Evolutionary conservation across 2,113 vertebrate genomes (phyloP).

Genomic region (Gambusia affinis): DNA sequence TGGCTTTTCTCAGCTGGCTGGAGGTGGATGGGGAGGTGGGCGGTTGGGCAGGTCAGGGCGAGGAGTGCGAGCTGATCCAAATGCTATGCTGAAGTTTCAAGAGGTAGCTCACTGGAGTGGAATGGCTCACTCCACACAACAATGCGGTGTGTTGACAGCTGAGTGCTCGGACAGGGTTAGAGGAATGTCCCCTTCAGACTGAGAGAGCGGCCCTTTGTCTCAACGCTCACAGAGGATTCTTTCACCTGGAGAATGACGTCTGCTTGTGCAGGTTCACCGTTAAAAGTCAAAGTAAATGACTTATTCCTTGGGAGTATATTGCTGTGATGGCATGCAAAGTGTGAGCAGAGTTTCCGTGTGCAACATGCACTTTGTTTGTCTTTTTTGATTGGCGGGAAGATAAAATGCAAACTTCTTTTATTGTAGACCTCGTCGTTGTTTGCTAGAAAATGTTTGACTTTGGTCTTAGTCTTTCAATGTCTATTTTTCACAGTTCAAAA

Average conservation of each 20-base stretch:
- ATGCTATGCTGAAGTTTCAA: conserved; percentile 62
- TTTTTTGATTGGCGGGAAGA: not conserved
- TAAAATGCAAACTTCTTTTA: not conserved
- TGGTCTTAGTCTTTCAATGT: not conserved
- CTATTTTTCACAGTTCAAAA: not conserved
- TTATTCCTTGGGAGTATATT: not conserved
- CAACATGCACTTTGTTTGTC: too few species aligned
- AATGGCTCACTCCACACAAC: conserved; percentile 67
- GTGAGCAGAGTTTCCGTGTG: conserved; percentile 7
- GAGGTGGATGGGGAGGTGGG: conserved; percentile 5
- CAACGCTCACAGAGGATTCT: conserved; percentile 28
- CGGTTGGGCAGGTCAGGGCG: conserved; percentile 35
- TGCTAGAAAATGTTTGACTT: not conserved
- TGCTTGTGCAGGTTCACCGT: conserved; percentile 5
- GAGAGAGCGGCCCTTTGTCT: conserved; percentile 50
- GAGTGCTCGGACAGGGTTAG: conserved; percentile 59
- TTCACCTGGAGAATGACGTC: conserved; percentile 51
- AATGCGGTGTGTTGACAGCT: conserved; percentile 74
- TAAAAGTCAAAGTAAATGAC: not conserved
- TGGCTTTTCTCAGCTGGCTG: conserved; percentile 8
- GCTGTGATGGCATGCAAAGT: not conserved
- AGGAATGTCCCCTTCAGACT: conserved; percentile 70
- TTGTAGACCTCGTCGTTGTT: conserved; percentile 13
- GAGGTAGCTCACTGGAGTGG: conserved; percentile 67
- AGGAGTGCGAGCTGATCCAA: conserved; percentile 52